Evolutionary conservation across 2,113 vertebrate genomes (phyloP).

Genomic region (Xenus cinereus): DNA sequence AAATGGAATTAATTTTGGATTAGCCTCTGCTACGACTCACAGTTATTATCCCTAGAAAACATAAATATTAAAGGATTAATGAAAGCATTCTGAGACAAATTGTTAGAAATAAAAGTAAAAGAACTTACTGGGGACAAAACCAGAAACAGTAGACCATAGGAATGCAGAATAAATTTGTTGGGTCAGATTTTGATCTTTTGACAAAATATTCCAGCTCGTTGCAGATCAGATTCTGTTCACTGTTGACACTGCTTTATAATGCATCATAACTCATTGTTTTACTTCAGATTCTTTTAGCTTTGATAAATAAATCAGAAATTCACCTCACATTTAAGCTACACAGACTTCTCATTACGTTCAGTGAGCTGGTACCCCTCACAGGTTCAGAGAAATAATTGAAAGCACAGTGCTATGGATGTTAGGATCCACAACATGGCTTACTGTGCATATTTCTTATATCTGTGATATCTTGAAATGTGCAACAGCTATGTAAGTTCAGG

Average conservation of each 20-base stretch:
- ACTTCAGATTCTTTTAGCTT: background rate
- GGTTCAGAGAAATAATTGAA: background rate
- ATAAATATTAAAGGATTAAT: slow-evolving; percentile 44
- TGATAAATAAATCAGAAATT: background rate
- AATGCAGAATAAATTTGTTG: background rate
- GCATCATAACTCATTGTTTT: background rate
- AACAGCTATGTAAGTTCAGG: background rate
- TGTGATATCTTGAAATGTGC: background rate
- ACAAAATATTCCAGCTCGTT: background rate
- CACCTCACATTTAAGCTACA: background rate
- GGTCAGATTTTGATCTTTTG: background rate
- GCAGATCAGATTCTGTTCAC: background rate
- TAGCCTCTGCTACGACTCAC: slow-evolving; percentile 7
- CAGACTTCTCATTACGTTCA: background rate
- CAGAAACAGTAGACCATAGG: background rate
- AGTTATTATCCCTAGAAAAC: slow-evolving; percentile 12
- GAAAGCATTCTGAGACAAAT: slow-evolving; percentile 2
- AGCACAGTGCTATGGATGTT: background rate
- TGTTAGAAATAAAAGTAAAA: slow-evolving; percentile 6
- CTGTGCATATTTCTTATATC: background rate
- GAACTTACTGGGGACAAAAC: background rate
- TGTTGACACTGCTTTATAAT: background rate
- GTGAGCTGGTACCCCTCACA: background rate
- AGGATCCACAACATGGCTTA: background rate
- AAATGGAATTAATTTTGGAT: slow-evolving; percentile 42